Evolutionary conservation across 2,888 invertebrate species (phyloP).

Genomic region (Cephus spinipes): DNA sequence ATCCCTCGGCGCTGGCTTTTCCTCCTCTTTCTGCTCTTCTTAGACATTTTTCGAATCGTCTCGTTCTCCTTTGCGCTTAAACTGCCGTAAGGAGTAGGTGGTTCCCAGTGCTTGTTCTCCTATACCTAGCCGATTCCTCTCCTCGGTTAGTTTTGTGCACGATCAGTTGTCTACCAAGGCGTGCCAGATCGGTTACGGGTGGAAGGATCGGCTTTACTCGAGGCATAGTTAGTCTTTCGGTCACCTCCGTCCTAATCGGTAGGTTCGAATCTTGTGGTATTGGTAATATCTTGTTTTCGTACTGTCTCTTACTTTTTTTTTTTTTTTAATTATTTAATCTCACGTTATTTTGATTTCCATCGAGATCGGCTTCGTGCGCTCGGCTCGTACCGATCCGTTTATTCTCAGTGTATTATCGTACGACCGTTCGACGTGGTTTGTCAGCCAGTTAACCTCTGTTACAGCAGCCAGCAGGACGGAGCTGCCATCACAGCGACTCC

Average conservation of each 20-base stretch:
- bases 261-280: not conserved
- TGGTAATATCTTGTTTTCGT: not conserved
- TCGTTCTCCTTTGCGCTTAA: no score
- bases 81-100: no score
- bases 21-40: not conserved
- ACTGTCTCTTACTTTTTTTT: not conserved
- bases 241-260: not conserved
- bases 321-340: no score
- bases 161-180: not conserved
- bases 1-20: not conserved
- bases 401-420: not conserved
- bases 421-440: not conserved
- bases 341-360: not conserved
- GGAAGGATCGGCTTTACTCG: not conserved
- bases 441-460: not conserved
- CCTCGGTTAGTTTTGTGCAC: not conserved
- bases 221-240: not conserved
- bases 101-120: no score
- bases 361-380: not conserved
- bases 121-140: not conserved
- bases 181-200: not conserved
- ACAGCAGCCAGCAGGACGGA: constrained; percentile 58
- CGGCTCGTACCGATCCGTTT: not conserved
- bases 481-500: constrained; percentile 61
- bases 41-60: no score